Conservation (phyloP, 2,113 vertebrate species). For the Maccullochella peelii region DNA sequence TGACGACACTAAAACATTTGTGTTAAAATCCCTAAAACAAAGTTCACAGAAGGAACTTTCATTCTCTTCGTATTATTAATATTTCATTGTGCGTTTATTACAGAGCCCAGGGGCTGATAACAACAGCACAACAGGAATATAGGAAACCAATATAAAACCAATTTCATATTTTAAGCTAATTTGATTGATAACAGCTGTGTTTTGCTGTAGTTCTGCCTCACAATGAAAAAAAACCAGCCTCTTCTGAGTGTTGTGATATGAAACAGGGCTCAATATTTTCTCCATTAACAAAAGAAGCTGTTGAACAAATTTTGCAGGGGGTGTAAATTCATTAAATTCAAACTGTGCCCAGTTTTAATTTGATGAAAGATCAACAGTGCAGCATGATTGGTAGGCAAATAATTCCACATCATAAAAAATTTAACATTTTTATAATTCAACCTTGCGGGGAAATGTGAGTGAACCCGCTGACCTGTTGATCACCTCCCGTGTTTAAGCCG, state of each 20-base stretch:
- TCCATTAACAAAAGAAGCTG: slow-evolving; percentile 17
- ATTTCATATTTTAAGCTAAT: slow-evolving; percentile 38
- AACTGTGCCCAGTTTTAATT: slow-evolving; percentile 6
- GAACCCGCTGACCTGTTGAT: slow-evolving; percentile 37
- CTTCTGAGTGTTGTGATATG: neutral
- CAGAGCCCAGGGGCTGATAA: slow-evolving; percentile 25
- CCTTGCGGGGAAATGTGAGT: neutral
- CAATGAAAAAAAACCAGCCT: neutral
- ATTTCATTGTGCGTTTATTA: slow-evolving; percentile 51
- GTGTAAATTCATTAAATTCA: slow-evolving; percentile 1
- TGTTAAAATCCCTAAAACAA: slow-evolving; percentile 7
- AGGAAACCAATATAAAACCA: slow-evolving; percentile 45
- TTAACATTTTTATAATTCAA: slow-evolving; percentile 2
- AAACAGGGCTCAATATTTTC: slow-evolving; percentile 22
- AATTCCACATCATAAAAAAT: slow-evolving; percentile 36
- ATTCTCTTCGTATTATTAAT: slow-evolving; percentile 32
- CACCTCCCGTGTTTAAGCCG: slow-evolving; percentile 1
- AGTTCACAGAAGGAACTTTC: neutral
- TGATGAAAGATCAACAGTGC: slow-evolving; percentile 3
- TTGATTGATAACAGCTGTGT: slow-evolving; percentile 16
- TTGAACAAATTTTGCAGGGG: neutral
- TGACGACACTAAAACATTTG: slow-evolving; percentile 12
- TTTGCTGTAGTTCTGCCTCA: slow-evolving; percentile 9
- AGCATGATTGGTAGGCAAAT: slow-evolving; percentile 5
- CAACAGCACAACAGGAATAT: slow-evolving; percentile 28